Evolutionary conservation across 2,113 vertebrate species (phyloP).

Genomic region (Pyrgilauda ruficollis): DNA sequence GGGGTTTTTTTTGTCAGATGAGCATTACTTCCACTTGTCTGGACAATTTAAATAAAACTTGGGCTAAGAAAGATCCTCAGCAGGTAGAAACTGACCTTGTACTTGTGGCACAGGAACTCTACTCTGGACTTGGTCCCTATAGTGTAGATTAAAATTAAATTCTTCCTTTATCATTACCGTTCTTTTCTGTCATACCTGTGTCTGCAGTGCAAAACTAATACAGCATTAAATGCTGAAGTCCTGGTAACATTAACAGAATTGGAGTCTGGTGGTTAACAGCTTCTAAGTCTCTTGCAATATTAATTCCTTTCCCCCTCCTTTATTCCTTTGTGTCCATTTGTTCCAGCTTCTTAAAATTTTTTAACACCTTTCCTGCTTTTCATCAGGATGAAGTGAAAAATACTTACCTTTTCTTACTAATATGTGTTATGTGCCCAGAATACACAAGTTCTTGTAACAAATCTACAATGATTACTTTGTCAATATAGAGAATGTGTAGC

Average conservation of each 20-base stretch:
- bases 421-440: neutral
- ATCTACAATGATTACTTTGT: neutral
- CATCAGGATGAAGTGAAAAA: neutral
- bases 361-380: neutral
- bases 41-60: neutral
- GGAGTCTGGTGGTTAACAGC: neutral
- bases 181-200: neutral
- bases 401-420: neutral
- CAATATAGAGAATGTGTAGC: neutral
- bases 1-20: neutral
- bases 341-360: neutral
- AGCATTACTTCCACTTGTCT: neutral
- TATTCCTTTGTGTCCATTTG: neutral
- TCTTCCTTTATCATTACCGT: neutral
- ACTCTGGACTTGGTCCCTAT: neutral
- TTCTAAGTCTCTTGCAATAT: neutral
- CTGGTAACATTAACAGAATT: neutral
- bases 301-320: neutral
- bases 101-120: neutral
- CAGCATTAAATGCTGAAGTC: neutral
- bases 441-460: neutral
- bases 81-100: neutral
- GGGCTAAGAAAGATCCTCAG: neutral
- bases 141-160: slow-evolving; percentile 10
- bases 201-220: neutral